Base-by-base conservation (phyloP, 2,888 invertebrate genomes). In the Mythimna albipuncta region DNA sequence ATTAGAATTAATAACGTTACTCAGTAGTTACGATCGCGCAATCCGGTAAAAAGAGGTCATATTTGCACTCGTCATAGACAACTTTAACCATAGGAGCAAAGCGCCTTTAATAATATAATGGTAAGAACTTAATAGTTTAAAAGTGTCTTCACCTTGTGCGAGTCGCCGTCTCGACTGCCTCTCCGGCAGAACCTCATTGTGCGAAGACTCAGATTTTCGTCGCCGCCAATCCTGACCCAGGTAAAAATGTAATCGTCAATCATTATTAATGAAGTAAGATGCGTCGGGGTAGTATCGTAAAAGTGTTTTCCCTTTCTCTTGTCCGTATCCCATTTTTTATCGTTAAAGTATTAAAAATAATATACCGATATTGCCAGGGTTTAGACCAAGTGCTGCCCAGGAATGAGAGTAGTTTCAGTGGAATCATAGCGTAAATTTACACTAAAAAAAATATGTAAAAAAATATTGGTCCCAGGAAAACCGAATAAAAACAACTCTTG, bases 81-180 rank as follows among this genome's bases (percentile, higher is more conserved):
- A 11, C 9, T 64, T n/a, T 52, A 54, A 38, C 13, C 38, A 35
- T 4, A 9, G 38, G 21, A 38, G n/a, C 32, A 62, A 47, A 2
- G 5, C n/a, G 16, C 13, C 16, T 6, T 16, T 13, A 16, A 11
- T 41, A 59, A 6, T 41, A 11, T 41, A 59, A 6, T 41, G 7
- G n/a, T 38, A 11, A 2, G 13, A 3, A 19, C 7, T 3, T 9
- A 21, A 21, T 6, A 21, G 21, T 61, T 32, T 3, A 7, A 10
- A 35, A n/a, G 26, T 13, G 35, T 75, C 2, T 19, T 52, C 74
- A 85, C 89, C 88, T 86, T 97, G 97, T 19, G 96, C 94, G 85
- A 97, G 97, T 57, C 97, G 96, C 3, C 89, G 87, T 19, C 89
- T 87, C 69, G 88, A 75, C 59, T 88, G 75, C 54, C 89, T 83